phyloP scores from a whole-genome alignment of 2,888 invertebrate species.

The Melanargia galathea region DNA sequence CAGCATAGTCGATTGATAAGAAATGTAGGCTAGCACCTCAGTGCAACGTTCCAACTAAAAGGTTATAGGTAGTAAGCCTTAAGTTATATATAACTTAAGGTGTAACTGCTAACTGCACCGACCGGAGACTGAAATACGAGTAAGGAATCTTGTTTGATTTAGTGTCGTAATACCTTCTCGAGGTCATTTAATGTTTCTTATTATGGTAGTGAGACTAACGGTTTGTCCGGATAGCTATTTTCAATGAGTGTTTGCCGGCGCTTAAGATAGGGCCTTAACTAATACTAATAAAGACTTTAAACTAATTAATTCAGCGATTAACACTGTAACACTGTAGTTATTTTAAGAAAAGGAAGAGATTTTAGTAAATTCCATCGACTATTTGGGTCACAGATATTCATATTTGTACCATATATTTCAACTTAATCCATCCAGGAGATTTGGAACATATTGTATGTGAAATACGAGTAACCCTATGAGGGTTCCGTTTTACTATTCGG shows the following conservation, averaged over 20 bases:
- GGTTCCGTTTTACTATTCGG: too few species aligned
- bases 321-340: background rate
- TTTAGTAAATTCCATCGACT: background rate
- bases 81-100: too few species aligned
- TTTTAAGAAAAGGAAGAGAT: background rate
- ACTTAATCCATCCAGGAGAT: too few species aligned
- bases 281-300: background rate
- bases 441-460: too few species aligned
- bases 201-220: slow-evolving; percentile 19
- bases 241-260: slow-evolving; percentile 17
- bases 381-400: too few species aligned
- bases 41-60: slow-evolving; percentile 29
- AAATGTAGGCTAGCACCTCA: slow-evolving; percentile 53
- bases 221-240: slow-evolving; percentile 18
- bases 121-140: slow-evolving; percentile 27
- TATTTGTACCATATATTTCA: too few species aligned
- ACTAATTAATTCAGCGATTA: background rate
- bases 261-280: background rate
- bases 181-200: slow-evolving; percentile 28
- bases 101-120: slow-evolving; percentile 23
- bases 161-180: slow-evolving; percentile 29
- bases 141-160: slow-evolving; percentile 33
- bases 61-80: slow-evolving; percentile 34
- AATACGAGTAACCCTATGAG: too few species aligned
- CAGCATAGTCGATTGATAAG: slow-evolving; percentile 54